Evolutionary conservation across 1,140 invertebrate species (phyloP), one percentile per base, ranked within the genome.

Genomic region (Formica selysi): DNA sequence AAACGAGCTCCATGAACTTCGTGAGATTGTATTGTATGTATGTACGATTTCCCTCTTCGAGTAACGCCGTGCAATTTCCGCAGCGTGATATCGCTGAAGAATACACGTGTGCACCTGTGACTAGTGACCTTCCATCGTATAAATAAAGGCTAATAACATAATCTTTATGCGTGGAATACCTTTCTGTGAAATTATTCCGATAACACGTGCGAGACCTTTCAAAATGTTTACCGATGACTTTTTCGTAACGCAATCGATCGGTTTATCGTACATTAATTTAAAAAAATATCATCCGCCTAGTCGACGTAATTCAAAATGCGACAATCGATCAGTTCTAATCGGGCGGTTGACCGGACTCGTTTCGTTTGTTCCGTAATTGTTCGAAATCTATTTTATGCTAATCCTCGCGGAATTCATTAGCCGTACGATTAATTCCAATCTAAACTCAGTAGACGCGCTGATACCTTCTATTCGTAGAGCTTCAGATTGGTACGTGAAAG

Each of bases 401-500:
- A 73, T 76, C 19, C 32, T 16, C 10, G 26, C 11, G 4, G 41
- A 7, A 51, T 26, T 4, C 26, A 83, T 73, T 73, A 64, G 65
- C 6, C 41, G 16, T 16, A 38, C 19, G 5, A 65, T 80, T 19
- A 32, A 74, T 65, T 51, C 51, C 16, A 51, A 79, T 62, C 41
- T 54, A 78, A 73, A 73, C 87, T 54, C 13, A 19, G 16, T 16
- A 41, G 32, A 44, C n/a, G 38, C 3, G 13, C 48, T 44, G 38
- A 41, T 62, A n/a, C 29, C 38, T 83, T 81, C 26, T 89, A 36
- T 78, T 61, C 22, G 22, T 94, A 97, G 96, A 95, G 96, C 36
- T 95, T 95, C 62, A 92, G 96, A 19, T 92, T 98, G n/a, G 96
- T 97, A 57, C 95, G 96, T 2, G 96, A 97, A 87, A 94, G 97